phyloP scores from a whole-genome alignment of 92 coral and sea anemone genomes.

The Parazoanthus darwini region DNA sequence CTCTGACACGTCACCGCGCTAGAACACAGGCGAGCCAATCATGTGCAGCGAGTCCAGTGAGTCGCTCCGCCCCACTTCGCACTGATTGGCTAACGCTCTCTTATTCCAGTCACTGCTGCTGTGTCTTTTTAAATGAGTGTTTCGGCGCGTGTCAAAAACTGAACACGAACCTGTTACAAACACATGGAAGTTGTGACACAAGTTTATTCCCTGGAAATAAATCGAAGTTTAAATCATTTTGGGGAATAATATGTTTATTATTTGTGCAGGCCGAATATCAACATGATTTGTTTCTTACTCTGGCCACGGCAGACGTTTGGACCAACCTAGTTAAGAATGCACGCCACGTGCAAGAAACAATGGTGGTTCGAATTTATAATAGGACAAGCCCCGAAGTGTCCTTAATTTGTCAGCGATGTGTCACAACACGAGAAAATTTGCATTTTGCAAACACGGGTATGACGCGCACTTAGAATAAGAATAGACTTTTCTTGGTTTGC shows the following conservation, averaged over 20 bases:
- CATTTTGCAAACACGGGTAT: conserved; percentile 55
- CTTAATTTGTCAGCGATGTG: conserved; percentile 83
- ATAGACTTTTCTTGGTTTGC: conserved; percentile 34
- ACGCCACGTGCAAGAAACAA: conserved; percentile 99
- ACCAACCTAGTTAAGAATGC: conserved; percentile 67
- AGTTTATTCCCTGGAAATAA: background rate
- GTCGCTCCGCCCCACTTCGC: conserved; percentile 69
- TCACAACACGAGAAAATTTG: conserved; percentile 85
- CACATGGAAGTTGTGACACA: conserved; percentile 22
- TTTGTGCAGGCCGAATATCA: background rate
- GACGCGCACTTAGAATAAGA: conserved; percentile 63
- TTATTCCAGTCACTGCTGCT: conserved; percentile 64
- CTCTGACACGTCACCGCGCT: conserved; percentile 94
- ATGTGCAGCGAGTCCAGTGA: conserved; percentile 58
- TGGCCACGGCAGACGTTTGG: conserved; percentile 20
- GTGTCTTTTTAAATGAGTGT: conserved; percentile 68
- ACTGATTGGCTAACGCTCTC: conserved; percentile 64
- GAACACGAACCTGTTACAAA: conserved; percentile 43
- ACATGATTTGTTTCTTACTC: conserved; percentile 2
- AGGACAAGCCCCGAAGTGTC: conserved; percentile 68
- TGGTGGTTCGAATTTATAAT: conserved; percentile 83
- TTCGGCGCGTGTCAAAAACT: conserved; percentile 62
- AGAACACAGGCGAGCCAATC: conserved; percentile 71
- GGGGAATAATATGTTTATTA: background rate
- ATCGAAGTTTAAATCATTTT: conserved; percentile 9